A percentile compares a stretch with the other conserved stretches of the same genome.
These are phyloP conservation scores for Cyphomyrus discorhynchus DNA, from an alignment of 2,113 vertebrate genomes.

Conservation along the genomic window DNA sequence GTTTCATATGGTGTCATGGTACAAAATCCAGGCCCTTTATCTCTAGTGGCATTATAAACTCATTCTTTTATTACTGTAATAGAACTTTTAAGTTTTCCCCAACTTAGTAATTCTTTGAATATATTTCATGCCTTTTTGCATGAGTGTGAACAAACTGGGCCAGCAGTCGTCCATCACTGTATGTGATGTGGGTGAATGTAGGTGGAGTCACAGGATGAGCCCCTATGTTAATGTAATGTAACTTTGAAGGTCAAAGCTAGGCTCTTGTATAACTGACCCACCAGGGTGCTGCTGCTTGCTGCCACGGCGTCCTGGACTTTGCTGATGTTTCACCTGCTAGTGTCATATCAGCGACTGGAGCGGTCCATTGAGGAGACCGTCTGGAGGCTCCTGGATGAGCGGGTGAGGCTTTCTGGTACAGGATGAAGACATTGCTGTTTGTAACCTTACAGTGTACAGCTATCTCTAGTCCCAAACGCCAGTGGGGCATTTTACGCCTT, in stretches of 20 bases:
- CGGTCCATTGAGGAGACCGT: constrained; percentile 25
- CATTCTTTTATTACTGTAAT: neutral
- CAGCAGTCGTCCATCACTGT: neutral
- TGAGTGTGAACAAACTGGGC: neutral
- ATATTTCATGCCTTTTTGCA: neutral
- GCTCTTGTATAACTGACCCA: neutral
- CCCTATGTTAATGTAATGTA: neutral
- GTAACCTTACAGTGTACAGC: neutral
- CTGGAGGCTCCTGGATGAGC: constrained; percentile 19
- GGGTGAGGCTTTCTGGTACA: constrained; percentile 15
- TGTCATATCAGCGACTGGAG: constrained; percentile 26
- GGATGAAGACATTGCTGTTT: neutral
- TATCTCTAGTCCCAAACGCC: neutral
- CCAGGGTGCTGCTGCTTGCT: constrained; percentile 29
- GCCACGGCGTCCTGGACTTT: constrained; percentile 31
- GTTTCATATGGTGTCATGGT: neutral
- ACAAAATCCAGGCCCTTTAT: neutral
- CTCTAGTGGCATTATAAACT: neutral
- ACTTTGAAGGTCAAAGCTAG: neutral
- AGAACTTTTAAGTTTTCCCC: neutral
- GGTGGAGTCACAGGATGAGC: neutral
- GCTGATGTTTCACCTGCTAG: constrained; percentile 25
- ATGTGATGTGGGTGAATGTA: neutral
- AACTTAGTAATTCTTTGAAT: neutral
- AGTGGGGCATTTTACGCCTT: neutral